Evolutionary conservation across 2,797 vertebrate species (phyloP).

Genomic region (Lophotriccus pileatus): DNA sequence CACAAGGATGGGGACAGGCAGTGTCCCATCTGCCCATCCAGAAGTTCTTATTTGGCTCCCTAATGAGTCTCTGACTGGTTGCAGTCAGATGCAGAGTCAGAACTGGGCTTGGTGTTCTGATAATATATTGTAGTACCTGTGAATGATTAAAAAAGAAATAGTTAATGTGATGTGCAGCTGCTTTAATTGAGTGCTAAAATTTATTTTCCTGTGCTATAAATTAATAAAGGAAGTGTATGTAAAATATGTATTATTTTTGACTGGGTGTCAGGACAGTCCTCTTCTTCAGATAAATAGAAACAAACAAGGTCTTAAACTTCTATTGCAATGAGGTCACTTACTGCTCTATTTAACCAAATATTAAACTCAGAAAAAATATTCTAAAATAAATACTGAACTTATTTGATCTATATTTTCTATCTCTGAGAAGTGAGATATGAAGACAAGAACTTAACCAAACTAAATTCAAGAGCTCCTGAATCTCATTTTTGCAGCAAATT

Average conservation of each 20-base stretch:
- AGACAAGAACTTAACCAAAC: neutral
- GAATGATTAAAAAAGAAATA: neutral
- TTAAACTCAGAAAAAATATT: neutral
- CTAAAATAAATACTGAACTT: neutral
- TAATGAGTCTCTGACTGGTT: neutral
- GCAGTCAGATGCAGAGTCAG: accelerated
- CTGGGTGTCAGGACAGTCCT: neutral
- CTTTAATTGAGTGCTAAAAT: neutral
- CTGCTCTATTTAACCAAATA: neutral
- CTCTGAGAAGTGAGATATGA: neutral
- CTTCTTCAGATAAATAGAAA: neutral
- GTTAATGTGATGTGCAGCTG: neutral
- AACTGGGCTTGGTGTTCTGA: neutral
- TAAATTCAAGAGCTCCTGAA: neutral
- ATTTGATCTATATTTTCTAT: neutral
- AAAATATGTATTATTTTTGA: constrained; percentile 1
- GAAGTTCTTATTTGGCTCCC: neutral
- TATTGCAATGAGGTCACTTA: neutral
- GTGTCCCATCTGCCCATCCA: neutral
- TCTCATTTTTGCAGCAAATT: neutral
- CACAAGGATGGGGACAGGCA: neutral
- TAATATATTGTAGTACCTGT: neutral
- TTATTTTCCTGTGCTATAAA: neutral
- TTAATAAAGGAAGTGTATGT: neutral
- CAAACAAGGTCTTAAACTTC: neutral